These are phyloP conservation scores for Grallaria varia DNA, from an alignment of 2,113 vertebrate species.

Conservation along the genomic window DNA sequence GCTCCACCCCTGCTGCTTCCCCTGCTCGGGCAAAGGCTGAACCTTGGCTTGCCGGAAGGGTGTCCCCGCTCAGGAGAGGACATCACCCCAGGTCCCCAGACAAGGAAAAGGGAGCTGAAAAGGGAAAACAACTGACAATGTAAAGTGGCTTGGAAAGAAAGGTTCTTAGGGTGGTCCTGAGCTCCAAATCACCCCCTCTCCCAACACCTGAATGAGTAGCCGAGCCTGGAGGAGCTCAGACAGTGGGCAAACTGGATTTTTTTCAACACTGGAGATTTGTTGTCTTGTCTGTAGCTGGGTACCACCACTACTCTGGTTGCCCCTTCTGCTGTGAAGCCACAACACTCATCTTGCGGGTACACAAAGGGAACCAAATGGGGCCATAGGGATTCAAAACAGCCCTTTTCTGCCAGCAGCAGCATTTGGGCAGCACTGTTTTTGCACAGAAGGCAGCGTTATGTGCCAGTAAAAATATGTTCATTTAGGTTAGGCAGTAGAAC, in stretches of 20 bases:
- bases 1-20: neutral
- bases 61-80: neutral
- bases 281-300: neutral
- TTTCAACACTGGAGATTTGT: neutral
- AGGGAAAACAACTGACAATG: neutral
- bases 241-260: neutral
- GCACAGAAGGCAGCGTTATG: neutral
- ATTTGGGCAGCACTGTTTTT: neutral
- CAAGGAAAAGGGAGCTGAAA: neutral
- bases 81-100: neutral
- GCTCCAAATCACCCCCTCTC: neutral
- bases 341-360: fast-evolving
- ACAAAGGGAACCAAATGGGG: fast-evolving
- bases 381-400: neutral
- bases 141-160: neutral
- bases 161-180: neutral
- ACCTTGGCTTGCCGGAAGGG: neutral
- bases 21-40: neutral
- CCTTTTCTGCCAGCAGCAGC: neutral
- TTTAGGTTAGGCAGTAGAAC: neutral
- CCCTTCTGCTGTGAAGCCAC: neutral
- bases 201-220: fast-evolving
- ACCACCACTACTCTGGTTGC: neutral
- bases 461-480: neutral
- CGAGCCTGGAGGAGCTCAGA: neutral